A percentile compares a stretch with the other conserved stretches of the same genome.
Conservation (phyloP, 92 coral and sea anemone genomes). For the Phenganax stokvisi region DNA sequence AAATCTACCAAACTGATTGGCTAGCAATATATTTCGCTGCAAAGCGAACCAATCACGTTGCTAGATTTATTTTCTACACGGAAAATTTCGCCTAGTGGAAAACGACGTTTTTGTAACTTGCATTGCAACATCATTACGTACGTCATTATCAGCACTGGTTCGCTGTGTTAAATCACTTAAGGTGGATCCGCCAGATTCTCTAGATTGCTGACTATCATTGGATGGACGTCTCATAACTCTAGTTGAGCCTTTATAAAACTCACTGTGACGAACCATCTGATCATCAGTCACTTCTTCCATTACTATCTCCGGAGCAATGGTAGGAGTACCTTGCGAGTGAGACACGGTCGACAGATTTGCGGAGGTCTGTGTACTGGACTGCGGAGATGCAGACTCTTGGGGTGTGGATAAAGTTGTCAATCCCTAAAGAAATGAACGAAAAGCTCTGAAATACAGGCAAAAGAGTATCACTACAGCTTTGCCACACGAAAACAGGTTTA, state of each 20-base stretch:
- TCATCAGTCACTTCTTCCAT: slow-evolving; percentile 7
- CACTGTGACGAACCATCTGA: slow-evolving; percentile 32
- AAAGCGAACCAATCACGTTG: no score
- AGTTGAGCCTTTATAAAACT: slow-evolving; percentile 28
- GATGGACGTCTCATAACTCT: slow-evolving; percentile 4
- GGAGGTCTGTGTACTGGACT: background rate
- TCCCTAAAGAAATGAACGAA: background rate
- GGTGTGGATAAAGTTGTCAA: background rate
- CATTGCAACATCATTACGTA: background rate
- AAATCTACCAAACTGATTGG: no score
- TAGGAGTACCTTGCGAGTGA: background rate
- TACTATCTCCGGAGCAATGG: background rate
- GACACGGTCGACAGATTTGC: background rate
- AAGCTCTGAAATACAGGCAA: background rate
- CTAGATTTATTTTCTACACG: no score
- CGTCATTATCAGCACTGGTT: slow-evolving; percentile 8
- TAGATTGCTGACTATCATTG: background rate
- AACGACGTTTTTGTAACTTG: no score
- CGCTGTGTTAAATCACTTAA: slow-evolving; percentile 18
- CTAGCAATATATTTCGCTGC: no score
- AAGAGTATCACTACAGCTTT: no score
- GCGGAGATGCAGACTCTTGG: background rate
- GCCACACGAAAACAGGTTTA: background rate
- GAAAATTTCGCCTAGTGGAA: no score
- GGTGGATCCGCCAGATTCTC: slow-evolving; percentile 12